These are phyloP conservation scores for Struthidea cinerea DNA, from an alignment of 2,113 vertebrate species.

Conservation along the genomic window DNA sequence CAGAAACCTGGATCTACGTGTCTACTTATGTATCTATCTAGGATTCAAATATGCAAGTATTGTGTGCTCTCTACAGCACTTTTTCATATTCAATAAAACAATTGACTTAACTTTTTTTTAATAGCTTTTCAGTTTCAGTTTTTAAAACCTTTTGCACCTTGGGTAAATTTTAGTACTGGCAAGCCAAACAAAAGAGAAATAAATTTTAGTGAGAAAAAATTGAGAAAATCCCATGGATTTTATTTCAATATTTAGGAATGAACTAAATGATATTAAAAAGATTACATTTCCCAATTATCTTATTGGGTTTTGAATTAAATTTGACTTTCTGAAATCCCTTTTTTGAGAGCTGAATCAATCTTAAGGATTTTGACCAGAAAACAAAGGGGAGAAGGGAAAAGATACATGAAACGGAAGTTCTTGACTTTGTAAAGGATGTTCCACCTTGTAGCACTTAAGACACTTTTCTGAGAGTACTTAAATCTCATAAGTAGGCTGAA, in stretches of 20 bases:
- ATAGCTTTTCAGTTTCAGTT: neutral
- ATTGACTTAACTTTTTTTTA: neutral
- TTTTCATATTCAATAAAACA: neutral
- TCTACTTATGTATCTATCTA: neutral
- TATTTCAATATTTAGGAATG: neutral
- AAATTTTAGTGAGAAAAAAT: neutral
- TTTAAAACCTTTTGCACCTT: neutral
- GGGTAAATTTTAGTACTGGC: neutral
- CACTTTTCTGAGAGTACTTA: neutral
- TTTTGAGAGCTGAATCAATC: neutral
- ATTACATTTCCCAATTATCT: neutral
- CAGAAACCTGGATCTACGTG: neutral
- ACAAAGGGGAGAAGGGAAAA: neutral
- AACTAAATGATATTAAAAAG: neutral
- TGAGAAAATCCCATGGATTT: neutral
- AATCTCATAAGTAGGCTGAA: neutral
- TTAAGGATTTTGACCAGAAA: neutral
- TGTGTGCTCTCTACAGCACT: neutral
- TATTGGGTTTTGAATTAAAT: neutral
- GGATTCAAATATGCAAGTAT: neutral
- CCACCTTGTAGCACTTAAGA: neutral
- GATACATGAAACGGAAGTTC: neutral
- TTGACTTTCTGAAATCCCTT: neutral
- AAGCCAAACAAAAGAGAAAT: neutral
- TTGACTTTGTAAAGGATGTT: neutral